phyloP scores from a whole-genome alignment of 2,113 vertebrate genomes.

The Erinaceus europaeus region DNA sequence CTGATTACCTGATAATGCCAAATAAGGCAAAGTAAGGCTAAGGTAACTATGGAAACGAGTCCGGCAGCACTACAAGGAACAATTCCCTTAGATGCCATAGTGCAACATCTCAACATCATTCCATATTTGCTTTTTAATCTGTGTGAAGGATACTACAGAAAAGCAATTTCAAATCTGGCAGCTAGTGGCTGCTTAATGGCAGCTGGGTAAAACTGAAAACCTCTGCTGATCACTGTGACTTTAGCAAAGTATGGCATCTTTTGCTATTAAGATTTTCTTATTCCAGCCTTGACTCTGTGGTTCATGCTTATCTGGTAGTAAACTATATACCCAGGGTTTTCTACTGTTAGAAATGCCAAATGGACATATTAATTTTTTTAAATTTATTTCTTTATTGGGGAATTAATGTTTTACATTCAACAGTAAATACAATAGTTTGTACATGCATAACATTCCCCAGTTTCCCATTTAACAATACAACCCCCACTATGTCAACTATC shows the following conservation, averaged over 20 bases:
- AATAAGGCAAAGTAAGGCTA: too few relatives aligned
- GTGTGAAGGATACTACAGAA: not conserved
- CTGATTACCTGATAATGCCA: too few relatives aligned
- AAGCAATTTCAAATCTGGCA: not conserved
- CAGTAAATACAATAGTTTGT: too few relatives aligned
- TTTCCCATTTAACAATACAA: too few relatives aligned
- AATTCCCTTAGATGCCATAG: not conserved
- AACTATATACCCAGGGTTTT: not conserved
- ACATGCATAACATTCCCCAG: too few relatives aligned
- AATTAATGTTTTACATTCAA: too few relatives aligned
- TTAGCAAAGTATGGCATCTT: not conserved
- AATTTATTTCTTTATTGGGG: too few relatives aligned
- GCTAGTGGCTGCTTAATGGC: not conserved
- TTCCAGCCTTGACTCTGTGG: not conserved
- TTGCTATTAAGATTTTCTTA: not conserved
- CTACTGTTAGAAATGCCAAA: not conserved
- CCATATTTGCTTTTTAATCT: not conserved
- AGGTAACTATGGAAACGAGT: too few relatives aligned
- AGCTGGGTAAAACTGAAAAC: not conserved
- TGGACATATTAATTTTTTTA: not conserved
- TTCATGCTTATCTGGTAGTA: not conserved
- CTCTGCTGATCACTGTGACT: not conserved
- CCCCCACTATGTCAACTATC: too few relatives aligned
- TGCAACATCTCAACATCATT: not conserved
- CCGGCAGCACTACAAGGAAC: not conserved